Conservation (phyloP, 2,797 vertebrate genomes). For the Poecilia picta region DNA sequence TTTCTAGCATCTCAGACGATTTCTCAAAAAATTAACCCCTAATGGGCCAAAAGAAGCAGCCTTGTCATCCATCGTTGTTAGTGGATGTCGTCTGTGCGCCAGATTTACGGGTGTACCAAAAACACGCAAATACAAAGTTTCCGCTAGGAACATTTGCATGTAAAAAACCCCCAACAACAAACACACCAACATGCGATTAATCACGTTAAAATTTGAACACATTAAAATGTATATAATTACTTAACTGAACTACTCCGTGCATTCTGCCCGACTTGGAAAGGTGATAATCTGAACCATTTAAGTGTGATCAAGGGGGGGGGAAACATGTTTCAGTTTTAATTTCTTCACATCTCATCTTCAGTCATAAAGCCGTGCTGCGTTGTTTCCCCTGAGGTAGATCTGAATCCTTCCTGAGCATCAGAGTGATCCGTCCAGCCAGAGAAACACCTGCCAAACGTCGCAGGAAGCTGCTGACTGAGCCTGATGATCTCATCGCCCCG, state of each 20-base stretch:
- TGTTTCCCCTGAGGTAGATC: background rate
- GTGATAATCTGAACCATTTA: background rate
- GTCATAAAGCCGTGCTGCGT: background rate
- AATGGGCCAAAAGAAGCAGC: too few relatives aligned
- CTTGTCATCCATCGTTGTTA: too few relatives aligned
- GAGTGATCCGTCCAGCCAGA: slow-evolving; percentile 12
- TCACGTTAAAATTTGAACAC: too few relatives aligned
- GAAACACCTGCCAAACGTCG: slow-evolving; percentile 29
- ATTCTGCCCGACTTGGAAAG: background rate
- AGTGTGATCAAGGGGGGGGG: background rate
- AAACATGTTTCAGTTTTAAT: background rate
- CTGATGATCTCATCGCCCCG: slow-evolving; percentile 33
- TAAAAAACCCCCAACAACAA: too few relatives aligned
- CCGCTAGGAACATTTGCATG: too few relatives aligned
- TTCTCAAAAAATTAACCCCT: too few relatives aligned
- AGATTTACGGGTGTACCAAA: too few relatives aligned
- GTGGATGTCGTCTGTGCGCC: too few relatives aligned
- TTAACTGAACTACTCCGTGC: background rate
- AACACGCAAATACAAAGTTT: too few relatives aligned
- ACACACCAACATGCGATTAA: too few relatives aligned
- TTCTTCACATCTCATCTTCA: background rate
- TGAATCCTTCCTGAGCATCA: slow-evolving; percentile 4
- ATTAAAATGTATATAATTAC: too few relatives aligned
- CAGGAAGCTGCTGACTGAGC: slow-evolving; percentile 27
- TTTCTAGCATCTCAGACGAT: too few relatives aligned